Conservation (phyloP, 1,140 invertebrate species). For the Drosophila guanche region DNA sequence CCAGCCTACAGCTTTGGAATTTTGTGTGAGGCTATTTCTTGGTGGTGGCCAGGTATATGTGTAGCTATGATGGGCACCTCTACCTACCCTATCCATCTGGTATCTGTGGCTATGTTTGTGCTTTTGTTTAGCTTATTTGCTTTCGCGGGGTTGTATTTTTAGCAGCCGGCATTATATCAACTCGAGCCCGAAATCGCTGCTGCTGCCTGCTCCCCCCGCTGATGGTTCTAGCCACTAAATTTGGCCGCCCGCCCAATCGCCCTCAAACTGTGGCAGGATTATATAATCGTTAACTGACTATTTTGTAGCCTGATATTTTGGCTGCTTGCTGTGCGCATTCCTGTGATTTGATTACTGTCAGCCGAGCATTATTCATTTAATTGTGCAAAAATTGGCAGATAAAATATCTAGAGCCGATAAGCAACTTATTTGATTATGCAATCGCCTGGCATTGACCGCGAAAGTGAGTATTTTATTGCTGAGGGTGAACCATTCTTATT, state of each 20-base stretch:
- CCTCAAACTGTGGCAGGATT: conserved; percentile 56
- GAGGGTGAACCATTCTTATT: conserved; percentile 29
- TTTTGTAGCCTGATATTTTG: too few relatives aligned
- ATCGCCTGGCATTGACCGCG: conserved; percentile 67
- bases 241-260: conserved; percentile 44
- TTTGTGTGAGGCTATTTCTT: not conserved
- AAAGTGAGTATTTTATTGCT: conserved; percentile 34
- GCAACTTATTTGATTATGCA: conserved; percentile 51
- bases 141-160: conserved; percentile 62
- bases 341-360: conserved; percentile 20
- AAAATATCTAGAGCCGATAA: conserved; percentile 33
- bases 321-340: conserved; percentile 15
- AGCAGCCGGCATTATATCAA: conserved; percentile 77
- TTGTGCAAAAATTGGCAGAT: conserved; percentile 15
- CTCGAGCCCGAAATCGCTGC: conserved; percentile 4
- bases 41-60: too few relatives aligned
- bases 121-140: conserved; percentile 61
- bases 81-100: conserved; percentile 15
- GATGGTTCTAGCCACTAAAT: conserved; percentile 46
- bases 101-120: conserved; percentile 12
- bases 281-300: conserved; percentile 37
- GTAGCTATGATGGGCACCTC: not conserved
- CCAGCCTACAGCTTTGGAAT: conserved; percentile 26
- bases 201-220: too few relatives aligned
- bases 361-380: conserved; percentile 13